phyloP scores from a whole-genome alignment of 2,797 vertebrate species.

The Arctocebus calabarensis region DNA sequence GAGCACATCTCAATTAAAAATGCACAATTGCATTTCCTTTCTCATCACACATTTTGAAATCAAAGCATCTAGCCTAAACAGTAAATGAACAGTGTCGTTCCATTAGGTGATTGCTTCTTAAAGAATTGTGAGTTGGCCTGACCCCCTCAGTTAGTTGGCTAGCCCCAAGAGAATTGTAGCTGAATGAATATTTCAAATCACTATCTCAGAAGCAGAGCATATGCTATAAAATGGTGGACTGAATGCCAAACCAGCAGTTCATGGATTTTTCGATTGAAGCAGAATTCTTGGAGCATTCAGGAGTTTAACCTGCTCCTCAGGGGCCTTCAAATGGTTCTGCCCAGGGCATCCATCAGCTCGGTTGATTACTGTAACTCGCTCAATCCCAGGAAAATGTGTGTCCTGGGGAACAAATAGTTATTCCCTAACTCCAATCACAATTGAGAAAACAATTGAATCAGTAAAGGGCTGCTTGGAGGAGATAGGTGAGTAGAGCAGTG shows the following conservation, averaged over 20 bases:
- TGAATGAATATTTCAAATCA: constrained; percentile 39
- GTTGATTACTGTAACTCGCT: constrained; percentile 77
- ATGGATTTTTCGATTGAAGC: constrained; percentile 61
- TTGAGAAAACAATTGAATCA: constrained; percentile 72
- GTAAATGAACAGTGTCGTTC: constrained; percentile 37
- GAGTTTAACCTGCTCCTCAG: constrained; percentile 71
- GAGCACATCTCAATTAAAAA: constrained; percentile 62
- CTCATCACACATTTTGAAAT: constrained; percentile 46
- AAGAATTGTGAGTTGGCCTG: constrained; percentile 28
- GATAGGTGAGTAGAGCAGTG: constrained; percentile 2
- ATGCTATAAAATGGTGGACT: constrained; percentile 38
- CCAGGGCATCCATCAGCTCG: constrained; percentile 68
- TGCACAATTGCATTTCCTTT: background rate
- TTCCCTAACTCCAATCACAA: constrained; percentile 76
- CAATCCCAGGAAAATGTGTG: constrained; percentile 77
- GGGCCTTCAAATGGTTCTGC: constrained; percentile 69
- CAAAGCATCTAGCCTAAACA: background rate
- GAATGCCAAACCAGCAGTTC: constrained; percentile 48
- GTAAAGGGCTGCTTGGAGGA: constrained; percentile 64
- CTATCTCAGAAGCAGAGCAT: constrained; percentile 21
- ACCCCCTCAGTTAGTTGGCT: constrained; percentile 43
- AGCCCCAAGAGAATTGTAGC: constrained; percentile 28
- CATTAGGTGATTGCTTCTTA: background rate
- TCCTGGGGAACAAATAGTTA: constrained; percentile 78
- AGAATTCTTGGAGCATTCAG: constrained; percentile 66